Evolutionary conservation across 2,797 vertebrate species (phyloP), one percentile per base, ranked within the genome.

Genomic region (Yasuhikotakia modesta): DNA sequence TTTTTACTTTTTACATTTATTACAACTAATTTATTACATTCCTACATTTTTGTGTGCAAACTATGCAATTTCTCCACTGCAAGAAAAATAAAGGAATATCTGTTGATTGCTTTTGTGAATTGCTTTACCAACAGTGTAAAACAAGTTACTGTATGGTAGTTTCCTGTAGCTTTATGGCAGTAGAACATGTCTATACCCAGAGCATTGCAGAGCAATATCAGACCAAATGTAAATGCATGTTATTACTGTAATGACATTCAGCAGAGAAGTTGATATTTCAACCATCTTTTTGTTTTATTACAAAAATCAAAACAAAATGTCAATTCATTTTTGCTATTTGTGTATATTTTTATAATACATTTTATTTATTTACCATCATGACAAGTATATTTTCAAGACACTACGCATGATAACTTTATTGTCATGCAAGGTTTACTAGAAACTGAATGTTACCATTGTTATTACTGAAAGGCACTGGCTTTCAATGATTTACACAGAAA

Each of bases 401-500:
- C 74, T 10, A 30, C 10, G 46, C 57, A 66, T 16, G 1, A 52
- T 13, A 55, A 24, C 24, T 32, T 48, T 70, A 58, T 22, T 53
- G 27, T 45, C 68, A 72, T 39, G 73, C 61, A 19, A 58, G 78
- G 8, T 57, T 45, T 46, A 67, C 22, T 52, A n/a, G 6, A 45
- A 79, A 63, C 43, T 55, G 21, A 77, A 82, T 72, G 63, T 69
- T 68, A 55, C 66, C 60, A 87, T 63, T 68, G 17, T 71, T 19
- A 61, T 73, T 83, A 90, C 87, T 85, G 81, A 91, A 91, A 93
- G 90, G 89, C 89, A 92, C 90, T 86, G 85, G 73, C 84, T 85
- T 70, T 73, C 57, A 83, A 78, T 85, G 81, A 73, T 81, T 78
- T 45, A 82, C 75, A 72, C 84, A 67, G 5, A 65, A 72, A 87